These are phyloP conservation scores for Penaeus indicus DNA, from an alignment of 1,140 invertebrate species.

Conservation along the genomic window DNA sequence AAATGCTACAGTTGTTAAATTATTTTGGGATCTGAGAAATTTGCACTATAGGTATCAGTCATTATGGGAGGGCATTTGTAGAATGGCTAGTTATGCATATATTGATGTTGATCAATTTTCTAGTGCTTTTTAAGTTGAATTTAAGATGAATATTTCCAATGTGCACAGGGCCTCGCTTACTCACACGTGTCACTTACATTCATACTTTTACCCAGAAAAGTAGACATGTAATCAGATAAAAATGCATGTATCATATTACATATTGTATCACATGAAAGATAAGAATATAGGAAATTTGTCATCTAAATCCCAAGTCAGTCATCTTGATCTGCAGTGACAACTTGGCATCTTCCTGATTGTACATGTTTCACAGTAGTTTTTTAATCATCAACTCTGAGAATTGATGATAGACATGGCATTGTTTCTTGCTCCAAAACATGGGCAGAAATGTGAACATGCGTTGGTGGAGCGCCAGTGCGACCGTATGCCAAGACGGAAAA, in stretches of 20 bases:
- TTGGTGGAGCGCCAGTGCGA: constrained; percentile 18
- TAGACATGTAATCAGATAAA: background rate
- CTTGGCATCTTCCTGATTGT: background rate
- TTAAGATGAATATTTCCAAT: background rate
- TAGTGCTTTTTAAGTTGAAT: no score
- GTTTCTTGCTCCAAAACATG: constrained; percentile 7
- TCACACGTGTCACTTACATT: background rate
- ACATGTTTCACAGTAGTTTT: background rate
- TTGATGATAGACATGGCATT: background rate
- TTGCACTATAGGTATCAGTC: no score
- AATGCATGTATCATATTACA: background rate
- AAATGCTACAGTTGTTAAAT: constrained; percentile 4
- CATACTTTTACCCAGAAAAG: background rate
- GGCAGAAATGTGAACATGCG: background rate
- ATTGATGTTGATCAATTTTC: no score
- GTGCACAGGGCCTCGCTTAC: background rate
- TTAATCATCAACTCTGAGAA: background rate
- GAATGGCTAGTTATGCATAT: no score
- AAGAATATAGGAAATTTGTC: no score
- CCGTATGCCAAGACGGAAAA: constrained; percentile 32
- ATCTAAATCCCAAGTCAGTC: no score
- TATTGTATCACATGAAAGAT: no score
- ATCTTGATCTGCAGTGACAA: background rate
- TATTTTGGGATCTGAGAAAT: no score
- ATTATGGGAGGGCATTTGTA: no score